Evolutionary conservation across 2,888 invertebrate genomes (phyloP).

Genomic region (Epirrhoe alternata): DNA sequence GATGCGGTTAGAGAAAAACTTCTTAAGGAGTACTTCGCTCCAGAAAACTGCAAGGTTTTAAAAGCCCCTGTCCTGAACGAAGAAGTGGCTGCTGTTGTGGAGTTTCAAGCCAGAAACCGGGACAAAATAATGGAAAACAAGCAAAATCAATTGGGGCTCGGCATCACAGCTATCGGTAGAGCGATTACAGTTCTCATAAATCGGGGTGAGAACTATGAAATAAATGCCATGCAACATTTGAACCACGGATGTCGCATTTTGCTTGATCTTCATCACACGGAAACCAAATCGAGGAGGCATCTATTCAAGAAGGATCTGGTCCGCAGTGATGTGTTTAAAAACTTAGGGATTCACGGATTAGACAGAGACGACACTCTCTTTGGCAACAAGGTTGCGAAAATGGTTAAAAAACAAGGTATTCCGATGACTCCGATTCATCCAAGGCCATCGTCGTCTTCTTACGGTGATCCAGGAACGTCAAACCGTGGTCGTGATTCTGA

Average conservation of each 20-base stretch:
- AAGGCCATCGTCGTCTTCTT: constrained; percentile 6
- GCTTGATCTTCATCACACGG: constrained; percentile 18
- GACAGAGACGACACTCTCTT: constrained; percentile 30
- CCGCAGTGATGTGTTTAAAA: constrained; percentile 24
- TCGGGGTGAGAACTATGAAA: constrained; percentile 19
- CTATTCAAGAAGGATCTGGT: constrained; percentile 19
- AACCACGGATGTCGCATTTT: constrained; percentile 24
- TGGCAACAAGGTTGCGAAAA: constrained; percentile 20
- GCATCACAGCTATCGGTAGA: constrained; percentile 30
- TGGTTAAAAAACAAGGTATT: constrained; percentile 25
- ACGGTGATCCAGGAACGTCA: constrained; percentile 3
- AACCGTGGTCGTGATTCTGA: constrained; percentile 7
- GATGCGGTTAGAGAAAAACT: constrained; percentile 15
- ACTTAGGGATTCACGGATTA: constrained; percentile 15
- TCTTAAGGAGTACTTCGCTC: constrained; percentile 18
- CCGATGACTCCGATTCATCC: constrained; percentile 6
- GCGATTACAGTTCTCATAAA: constrained; percentile 22
- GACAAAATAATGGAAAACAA: constrained; percentile 21
- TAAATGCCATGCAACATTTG: constrained; percentile 22
- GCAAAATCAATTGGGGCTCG: constrained; percentile 28
- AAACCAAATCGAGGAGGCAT: constrained; percentile 15
- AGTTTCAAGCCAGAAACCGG: constrained; percentile 7
- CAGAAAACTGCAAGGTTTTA: constrained; percentile 29
- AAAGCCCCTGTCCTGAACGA: constrained; percentile 30
- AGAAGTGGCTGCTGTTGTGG: constrained; percentile 16